Evolutionary conservation across 2,797 vertebrate species (phyloP).

Genomic region (Prionace glauca): DNA sequence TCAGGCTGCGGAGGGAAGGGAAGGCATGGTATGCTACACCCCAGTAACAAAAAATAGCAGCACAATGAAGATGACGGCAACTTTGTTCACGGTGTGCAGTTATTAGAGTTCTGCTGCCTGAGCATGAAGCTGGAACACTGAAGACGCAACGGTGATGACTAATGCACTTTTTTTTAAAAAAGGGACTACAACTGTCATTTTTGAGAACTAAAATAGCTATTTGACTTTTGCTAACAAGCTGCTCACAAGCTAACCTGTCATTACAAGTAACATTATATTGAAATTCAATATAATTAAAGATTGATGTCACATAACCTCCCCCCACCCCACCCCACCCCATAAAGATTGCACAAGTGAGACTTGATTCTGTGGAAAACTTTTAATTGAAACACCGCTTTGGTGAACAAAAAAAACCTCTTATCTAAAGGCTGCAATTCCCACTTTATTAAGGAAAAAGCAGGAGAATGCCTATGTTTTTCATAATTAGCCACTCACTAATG

Average conservation of each 20-base stretch:
- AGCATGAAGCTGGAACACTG: not conserved
- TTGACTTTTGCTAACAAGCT: not conserved
- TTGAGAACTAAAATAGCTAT: not conserved
- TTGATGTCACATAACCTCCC: constrained; percentile 12
- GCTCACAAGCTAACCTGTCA: not conserved
- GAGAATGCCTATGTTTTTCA: constrained; percentile 25
- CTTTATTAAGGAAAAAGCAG: not conserved
- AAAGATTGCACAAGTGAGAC: not conserved
- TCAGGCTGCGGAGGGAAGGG: not conserved
- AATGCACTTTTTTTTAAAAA: not conserved
- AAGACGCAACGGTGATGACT: not conserved
- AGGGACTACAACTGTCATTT: not conserved
- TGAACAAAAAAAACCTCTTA: not conserved
- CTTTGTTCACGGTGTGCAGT: not conserved
- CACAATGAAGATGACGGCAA: not conserved
- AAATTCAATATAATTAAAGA: not conserved
- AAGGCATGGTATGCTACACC: not conserved
- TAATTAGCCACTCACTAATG: constrained; percentile 13
- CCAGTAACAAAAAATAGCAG: not conserved
- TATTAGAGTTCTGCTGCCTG: not conserved
- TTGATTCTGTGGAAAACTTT: constrained; percentile 4
- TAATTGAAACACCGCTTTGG: not conserved
- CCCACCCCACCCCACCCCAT: not conserved
- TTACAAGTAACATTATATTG: constrained; percentile 3
- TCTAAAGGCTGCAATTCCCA: not conserved